Evolutionary conservation across 2,888 invertebrate species (phyloP), one percentile per base, ranked within the genome.

Genomic region (Baccha elongata): DNA sequence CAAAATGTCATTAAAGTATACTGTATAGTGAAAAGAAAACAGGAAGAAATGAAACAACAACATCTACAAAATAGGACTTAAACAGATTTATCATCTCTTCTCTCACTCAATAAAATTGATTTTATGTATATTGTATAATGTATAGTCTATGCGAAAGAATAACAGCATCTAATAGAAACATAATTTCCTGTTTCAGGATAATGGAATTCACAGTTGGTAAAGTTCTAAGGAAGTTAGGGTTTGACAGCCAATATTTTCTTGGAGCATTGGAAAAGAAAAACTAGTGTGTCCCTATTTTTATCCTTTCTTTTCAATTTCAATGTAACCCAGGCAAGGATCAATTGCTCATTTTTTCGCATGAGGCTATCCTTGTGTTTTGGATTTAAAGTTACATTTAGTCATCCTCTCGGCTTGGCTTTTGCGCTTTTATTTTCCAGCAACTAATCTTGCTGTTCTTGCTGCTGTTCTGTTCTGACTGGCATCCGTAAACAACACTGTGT

Each of bases 281-380:
- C 42, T 29, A 42, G 23, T 23, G 50, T 67, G 42, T 74, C 35
- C 50, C 10, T 21, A 65, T 11, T 13, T 68, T 50, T 23, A 13
- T 53, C 26, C n/a, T 11, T 13, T 13, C 26, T 13, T 26, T n/a
- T n/a, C 50, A 46, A 62, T 52, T 68, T 32, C 17, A 15, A 3
- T 46, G 11, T 68, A 44, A 32, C 44, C 23, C 67, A n/a, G n/a
- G n/a, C 52, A 44, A 46, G 60, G 60, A 68, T 79, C 73, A 79
- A 68, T 79, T 78, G 78, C 50, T 78, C 60, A 62, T 69, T 69
- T 64, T 48, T 37, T 65, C 46, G 42, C 65, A 78, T 65, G 58
- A 52, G n/a, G 10, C n/a, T 68, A n/a, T 40, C 17, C 53, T 29
- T 15, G 37, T 53, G 44, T 53, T 46, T 64, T 42, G 60, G 29